These are phyloP conservation scores for Branchipolynoe longqiensis DNA, from an alignment of 2,888 invertebrate species.

Conservation along the genomic window DNA sequence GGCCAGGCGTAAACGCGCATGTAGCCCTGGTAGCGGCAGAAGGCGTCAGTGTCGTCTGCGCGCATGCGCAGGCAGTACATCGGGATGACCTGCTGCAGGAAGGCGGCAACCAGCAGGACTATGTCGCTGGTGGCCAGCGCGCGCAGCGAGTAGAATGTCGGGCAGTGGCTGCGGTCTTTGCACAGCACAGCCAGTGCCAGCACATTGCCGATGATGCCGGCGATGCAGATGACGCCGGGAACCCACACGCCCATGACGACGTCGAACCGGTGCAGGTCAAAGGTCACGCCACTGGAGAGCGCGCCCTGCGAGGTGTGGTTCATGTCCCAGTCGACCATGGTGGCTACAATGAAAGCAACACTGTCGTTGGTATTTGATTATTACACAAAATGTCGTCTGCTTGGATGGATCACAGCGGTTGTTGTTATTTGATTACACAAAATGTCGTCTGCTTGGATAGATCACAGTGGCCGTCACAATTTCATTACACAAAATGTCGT, in stretches of 20 bases:
- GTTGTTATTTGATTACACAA: too few relatives aligned
- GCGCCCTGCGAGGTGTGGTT: background rate
- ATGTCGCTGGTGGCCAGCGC: constrained; percentile 68
- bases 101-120: constrained; percentile 65
- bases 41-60: constrained; percentile 16
- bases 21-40: constrained; percentile 66
- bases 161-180: constrained; percentile 58
- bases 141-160: constrained; percentile 65
- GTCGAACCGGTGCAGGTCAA: constrained; percentile 61
- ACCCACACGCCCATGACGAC: constrained; percentile 67
- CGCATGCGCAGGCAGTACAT: constrained; percentile 57
- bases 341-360: background rate
- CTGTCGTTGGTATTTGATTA: too few relatives aligned
- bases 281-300: background rate
- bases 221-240: constrained; percentile 65
- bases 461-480: too few relatives aligned
- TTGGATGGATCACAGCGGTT: too few relatives aligned
- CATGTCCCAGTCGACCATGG: constrained; percentile 24
- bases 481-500: too few relatives aligned
- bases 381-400: too few relatives aligned
- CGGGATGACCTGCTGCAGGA: constrained; percentile 66
- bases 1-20: constrained; percentile 68
- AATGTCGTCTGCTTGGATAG: too few relatives aligned
- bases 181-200: constrained; percentile 66
- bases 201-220: constrained; percentile 67